Evolutionary conservation across 2,888 invertebrate species (phyloP).

Genomic region (Stenchaetothrips biformis): DNA sequence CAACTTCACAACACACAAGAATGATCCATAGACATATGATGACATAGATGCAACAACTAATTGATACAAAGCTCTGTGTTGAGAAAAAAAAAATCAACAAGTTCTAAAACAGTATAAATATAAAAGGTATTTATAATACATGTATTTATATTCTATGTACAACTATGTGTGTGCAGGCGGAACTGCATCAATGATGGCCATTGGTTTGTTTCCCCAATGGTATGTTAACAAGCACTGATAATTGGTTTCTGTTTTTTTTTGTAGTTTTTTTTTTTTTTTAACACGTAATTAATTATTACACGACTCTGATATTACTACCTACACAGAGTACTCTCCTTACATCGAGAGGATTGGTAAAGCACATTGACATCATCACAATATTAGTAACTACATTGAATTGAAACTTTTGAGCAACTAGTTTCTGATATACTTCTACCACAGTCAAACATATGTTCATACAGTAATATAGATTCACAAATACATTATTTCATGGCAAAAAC

Average conservation of each 20-base stretch:
- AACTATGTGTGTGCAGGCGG: slow-evolving; percentile 15
- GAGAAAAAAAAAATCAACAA: slow-evolving; percentile 14
- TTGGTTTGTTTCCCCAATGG: slow-evolving; percentile 11
- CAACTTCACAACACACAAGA: slow-evolving; percentile 12
- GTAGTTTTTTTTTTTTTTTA: background rate
- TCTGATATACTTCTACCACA: slow-evolving; percentile 16
- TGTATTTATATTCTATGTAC: slow-evolving; percentile 14
- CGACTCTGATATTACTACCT: background rate
- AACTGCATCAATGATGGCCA: background rate
- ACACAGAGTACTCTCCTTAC: background rate
- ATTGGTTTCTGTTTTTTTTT: background rate
- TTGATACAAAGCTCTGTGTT: slow-evolving; percentile 21
- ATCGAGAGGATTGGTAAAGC: slow-evolving; percentile 8
- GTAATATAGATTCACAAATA: slow-evolving; percentile 8
- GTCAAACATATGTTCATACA: slow-evolving; percentile 16
- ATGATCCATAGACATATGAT: slow-evolving; percentile 8
- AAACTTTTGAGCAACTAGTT: slow-evolving; percentile 23
- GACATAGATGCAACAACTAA: slow-evolving; percentile 16
- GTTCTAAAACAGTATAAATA: slow-evolving; percentile 14
- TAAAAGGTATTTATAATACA: slow-evolving; percentile 25
- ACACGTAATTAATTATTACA: background rate
- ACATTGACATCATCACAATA: slow-evolving; percentile 18
- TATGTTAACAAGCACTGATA: slow-evolving; percentile 8
- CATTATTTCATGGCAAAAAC: background rate
- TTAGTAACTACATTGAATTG: slow-evolving; percentile 13